These are phyloP conservation scores for Uropsilus gracilis DNA, from an alignment of 2,113 vertebrate species.

Conservation along the genomic window DNA sequence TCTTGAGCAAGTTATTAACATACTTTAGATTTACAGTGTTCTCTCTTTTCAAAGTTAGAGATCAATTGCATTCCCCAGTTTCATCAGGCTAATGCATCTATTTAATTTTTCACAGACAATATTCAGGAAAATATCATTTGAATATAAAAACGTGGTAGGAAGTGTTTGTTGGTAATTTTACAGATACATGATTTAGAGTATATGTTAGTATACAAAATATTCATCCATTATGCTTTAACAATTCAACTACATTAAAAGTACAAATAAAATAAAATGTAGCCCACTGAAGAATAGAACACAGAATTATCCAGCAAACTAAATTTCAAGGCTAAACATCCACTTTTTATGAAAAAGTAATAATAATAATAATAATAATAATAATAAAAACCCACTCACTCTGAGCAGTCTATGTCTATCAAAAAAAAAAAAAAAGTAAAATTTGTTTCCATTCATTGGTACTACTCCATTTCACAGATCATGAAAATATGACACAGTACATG, in stretches of 20 bases:
- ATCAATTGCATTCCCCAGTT: neutral
- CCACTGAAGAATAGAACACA: slow-evolving; percentile 9
- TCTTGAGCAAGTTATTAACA: neutral
- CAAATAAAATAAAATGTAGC: neutral
- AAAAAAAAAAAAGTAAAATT: neutral
- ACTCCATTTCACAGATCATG: slow-evolving; percentile 31
- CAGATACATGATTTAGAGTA: neutral
- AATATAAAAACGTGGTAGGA: neutral
- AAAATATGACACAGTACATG: slow-evolving; percentile 15
- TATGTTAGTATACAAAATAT: neutral
- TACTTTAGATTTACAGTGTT: neutral
- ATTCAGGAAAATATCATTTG: neutral
- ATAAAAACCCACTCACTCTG: neutral
- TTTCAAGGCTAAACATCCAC: neutral
- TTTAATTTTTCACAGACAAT: neutral
- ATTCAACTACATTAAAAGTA: neutral
- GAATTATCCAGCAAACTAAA: neutral
- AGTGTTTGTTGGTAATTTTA: neutral
- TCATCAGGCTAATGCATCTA: neutral
- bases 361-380: no score
- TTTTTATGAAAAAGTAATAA: slow-evolving; percentile 7
- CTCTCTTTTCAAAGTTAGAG: slow-evolving; percentile 12
- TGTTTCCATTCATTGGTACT: neutral
- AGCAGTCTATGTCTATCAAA: neutral
- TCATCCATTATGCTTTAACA: neutral